Evolutionary conservation across 2,797 vertebrate genomes (phyloP), one percentile per base, ranked within the genome.

Genomic region (Lithobates sylvaticus): DNA sequence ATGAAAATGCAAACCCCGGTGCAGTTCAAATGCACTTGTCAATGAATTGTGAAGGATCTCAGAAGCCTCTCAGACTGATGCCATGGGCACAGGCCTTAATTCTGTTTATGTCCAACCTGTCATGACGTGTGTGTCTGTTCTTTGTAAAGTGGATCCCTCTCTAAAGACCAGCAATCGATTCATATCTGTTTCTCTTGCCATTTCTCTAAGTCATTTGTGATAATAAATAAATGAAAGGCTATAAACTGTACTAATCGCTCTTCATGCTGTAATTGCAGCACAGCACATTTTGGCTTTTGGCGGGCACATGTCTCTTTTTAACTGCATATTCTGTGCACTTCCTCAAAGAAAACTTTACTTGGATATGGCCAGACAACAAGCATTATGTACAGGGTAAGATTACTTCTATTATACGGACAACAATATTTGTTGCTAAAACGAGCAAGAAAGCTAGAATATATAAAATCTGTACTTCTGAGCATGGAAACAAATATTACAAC

Each of bases 281-380:
- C 88, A 95, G 94, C 88, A 94, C 94, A 73, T 95, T 95, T 90
- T 90, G 93, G 92, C 93, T 95, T 88, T 89, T 95, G 91, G 91
- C 94, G 92, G 82, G 91, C 85, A 92, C 90, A 81, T 93, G 91
- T 89, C 94, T 91, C 88, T 92, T 95, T 89, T 89, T 89, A 78
- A 93, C 94, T 15, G 89, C 94, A 23, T 94, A 94, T 88, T 61
- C 92, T 47, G 78, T 94, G 67, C 93, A 91, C 86, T 93, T 79
- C 18, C 86, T 92, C 85, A 92, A 91, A 89, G 94, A 94, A 78
- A 91, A 93, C 36, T 74, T 92, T 82, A 90, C 91, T 73, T 91
- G 91, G 91, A 88, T 94, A 34, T 94, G 93, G 94, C 81, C 86
- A 88, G 92, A 92, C 87, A 92, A 95, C 88, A 93, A 92, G 89